Percentiles rank a stretch among this genome's conserved stretches.
phyloP scores from a whole-genome alignment of 1,140 invertebrate genomes.

The Ptiloglossa arizonensis region DNA sequence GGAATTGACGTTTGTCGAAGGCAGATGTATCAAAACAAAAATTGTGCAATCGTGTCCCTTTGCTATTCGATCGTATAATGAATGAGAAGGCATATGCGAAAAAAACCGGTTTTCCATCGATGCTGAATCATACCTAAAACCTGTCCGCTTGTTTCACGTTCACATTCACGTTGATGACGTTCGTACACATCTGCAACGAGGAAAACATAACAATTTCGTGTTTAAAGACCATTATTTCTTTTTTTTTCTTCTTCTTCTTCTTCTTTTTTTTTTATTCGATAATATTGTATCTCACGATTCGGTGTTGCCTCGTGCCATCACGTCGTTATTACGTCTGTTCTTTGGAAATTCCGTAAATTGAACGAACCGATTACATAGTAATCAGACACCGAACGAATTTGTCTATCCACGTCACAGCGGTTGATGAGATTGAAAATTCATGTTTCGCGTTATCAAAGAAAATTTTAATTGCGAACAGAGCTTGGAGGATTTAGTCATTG shows the following conservation, averaged over 20 bases:
- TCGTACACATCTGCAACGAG: not conserved
- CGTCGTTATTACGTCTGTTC: not conserved
- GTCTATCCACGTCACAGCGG: no score
- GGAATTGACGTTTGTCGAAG: not conserved
- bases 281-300: not conserved
- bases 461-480: no score
- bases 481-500: no score
- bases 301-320: not conserved
- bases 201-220: not conserved
- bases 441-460: no score
- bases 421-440: no score
- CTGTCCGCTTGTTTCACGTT: slow-evolving; percentile 38
- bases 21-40: slow-evolving; percentile 60
- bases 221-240: not conserved
- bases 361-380: not conserved
- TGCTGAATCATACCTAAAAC: slow-evolving; percentile 66
- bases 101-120: slow-evolving; percentile 61
- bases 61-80: slow-evolving; percentile 55
- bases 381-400: not conserved
- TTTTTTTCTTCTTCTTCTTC: not conserved
- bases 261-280: not conserved
- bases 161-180: slow-evolving; percentile 7
- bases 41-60: slow-evolving; percentile 57
- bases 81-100: slow-evolving; percentile 36
- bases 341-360: slow-evolving; percentile 20